A percentile compares a stretch with the other conserved stretches of the same genome.
Evolutionary conservation across 2,113 vertebrate genomes (phyloP).

Genomic region (Martes martes): DNA sequence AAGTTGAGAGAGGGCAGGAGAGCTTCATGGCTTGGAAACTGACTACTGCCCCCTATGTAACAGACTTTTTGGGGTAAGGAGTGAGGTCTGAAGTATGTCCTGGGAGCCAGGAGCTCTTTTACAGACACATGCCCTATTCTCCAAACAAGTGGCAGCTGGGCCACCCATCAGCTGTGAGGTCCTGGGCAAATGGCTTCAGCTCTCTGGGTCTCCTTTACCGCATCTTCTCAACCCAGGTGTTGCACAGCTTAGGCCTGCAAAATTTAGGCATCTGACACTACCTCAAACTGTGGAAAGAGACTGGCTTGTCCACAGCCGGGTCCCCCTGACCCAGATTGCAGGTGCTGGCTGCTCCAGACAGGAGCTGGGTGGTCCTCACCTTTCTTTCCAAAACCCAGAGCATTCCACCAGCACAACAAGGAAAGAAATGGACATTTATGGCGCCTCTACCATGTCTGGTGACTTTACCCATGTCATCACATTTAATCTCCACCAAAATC

Average conservation of each 20-base stretch:
- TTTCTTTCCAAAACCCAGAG: neutral
- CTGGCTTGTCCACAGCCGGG: neutral
- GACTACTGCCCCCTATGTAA: neutral
- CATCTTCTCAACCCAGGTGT: neutral
- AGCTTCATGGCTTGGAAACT: neutral
- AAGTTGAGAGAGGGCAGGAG: neutral
- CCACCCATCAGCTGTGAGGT: neutral
- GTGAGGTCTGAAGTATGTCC: neutral
- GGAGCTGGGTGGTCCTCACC: neutral
- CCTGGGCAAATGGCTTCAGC: neutral
- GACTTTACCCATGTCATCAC: neutral
- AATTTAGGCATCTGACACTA: neutral
- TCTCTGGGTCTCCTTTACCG: neutral
- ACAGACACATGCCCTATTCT: neutral
- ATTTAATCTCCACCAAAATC: neutral
- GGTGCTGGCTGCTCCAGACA: neutral
- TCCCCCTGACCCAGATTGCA: neutral
- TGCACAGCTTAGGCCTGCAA: no score
- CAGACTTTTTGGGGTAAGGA: neutral
- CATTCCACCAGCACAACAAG: neutral
- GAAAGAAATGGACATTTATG: neutral
- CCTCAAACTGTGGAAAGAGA: neutral
- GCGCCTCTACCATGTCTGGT: neutral
- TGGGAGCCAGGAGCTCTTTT: neutral
- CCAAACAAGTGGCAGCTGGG: neutral